Percentiles rank a stretch among this genome's conserved stretches.
These are phyloP conservation scores for Didymodactylos carnosus DNA, from an alignment of 2,888 invertebrate genomes.

Conservation along the genomic window DNA sequence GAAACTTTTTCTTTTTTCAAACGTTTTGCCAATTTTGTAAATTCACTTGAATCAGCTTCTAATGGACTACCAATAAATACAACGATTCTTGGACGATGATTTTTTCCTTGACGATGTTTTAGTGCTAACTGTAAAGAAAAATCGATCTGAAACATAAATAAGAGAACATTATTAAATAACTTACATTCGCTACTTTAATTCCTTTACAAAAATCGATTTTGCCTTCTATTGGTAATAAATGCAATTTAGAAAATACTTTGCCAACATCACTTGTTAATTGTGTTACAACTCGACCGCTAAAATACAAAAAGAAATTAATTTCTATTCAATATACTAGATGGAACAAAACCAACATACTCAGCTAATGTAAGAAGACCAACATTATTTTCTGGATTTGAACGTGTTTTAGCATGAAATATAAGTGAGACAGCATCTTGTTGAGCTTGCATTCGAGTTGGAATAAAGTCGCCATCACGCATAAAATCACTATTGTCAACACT, in stretches of 20 bases:
- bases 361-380: constrained; percentile 37
- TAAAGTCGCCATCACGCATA: constrained; percentile 97
- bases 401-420: constrained; percentile 84
- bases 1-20: constrained; percentile 97
- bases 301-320: background rate
- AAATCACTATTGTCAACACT: constrained; percentile 98
- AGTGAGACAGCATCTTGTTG: constrained; percentile 97
- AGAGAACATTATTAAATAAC: constrained; percentile 31
- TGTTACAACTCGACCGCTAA: constrained; percentile 72
- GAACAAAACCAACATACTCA: constrained; percentile 20
- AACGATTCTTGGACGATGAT: constrained; percentile 95
- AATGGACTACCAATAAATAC: constrained; percentile 92
- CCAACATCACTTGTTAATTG: constrained; percentile 90
- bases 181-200: constrained; percentile 81
- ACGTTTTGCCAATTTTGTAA: constrained; percentile 73
- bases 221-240: constrained; percentile 77
- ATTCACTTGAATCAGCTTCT: constrained; percentile 66
- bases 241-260: constrained; percentile 75
- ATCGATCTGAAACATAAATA: background rate
- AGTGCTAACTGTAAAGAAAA: constrained; percentile 48
- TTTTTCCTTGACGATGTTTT: constrained; percentile 90
- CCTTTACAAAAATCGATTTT: constrained; percentile 71
- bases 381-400: constrained; percentile 96
- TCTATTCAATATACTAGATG: background rate
- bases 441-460: constrained; percentile 85